Evolutionary conservation across 2,797 vertebrate species (phyloP).

Genomic region (Hypotaenidia okinawae): DNA sequence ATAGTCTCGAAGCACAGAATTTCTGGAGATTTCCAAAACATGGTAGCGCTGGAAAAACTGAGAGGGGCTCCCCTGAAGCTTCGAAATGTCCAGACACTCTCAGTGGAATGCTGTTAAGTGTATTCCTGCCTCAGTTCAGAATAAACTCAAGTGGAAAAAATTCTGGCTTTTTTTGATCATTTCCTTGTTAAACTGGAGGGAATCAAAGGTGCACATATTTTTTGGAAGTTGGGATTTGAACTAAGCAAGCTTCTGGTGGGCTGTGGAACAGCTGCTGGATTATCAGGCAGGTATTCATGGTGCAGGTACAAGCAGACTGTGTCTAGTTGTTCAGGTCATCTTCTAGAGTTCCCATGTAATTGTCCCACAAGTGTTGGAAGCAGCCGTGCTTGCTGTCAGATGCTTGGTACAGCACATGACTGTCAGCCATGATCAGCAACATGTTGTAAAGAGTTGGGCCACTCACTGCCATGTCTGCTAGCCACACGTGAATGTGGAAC

Average conservation of each 20-base stretch:
- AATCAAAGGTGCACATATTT: neutral
- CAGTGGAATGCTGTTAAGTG: neutral
- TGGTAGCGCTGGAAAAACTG: neutral
- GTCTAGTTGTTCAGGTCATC: neutral
- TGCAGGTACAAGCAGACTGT: neutral
- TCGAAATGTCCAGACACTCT: neutral
- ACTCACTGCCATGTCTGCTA: neutral
- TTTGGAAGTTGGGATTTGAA: neutral
- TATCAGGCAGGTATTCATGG: neutral
- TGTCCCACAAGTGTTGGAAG: neutral
- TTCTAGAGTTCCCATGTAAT: neutral
- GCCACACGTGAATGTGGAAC: neutral
- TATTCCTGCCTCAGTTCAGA: neutral
- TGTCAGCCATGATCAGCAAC: neutral
- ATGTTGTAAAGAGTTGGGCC: neutral
- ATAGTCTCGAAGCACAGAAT: neutral
- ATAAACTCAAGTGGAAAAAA: neutral
- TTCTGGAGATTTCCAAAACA: neutral
- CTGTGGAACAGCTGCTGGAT: neutral
- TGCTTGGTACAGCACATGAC: neutral
- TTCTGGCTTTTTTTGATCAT: neutral
- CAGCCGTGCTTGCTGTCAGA: neutral
- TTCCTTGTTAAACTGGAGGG: neutral
- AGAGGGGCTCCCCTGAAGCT: neutral
- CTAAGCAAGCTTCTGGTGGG: neutral